Percentiles rank a stretch among this genome's conserved stretches.
Conservation (phyloP, 1,140 invertebrate genomes). For the Paraescarpia echinospica region DNA sequence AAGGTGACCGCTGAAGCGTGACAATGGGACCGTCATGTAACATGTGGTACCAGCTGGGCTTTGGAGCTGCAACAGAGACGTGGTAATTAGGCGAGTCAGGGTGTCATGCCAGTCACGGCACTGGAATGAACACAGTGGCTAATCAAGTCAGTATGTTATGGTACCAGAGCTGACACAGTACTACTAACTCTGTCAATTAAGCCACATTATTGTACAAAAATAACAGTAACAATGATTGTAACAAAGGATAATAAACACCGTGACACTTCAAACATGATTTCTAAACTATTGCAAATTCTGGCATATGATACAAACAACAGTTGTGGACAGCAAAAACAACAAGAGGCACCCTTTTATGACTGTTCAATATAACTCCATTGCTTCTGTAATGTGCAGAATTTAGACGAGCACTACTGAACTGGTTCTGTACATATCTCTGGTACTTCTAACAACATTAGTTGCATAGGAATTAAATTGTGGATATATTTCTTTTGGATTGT, state of each 20-base stretch:
- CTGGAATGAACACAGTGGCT: slow-evolving; percentile 45
- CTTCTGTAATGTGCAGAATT: no score
- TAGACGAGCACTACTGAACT: no score
- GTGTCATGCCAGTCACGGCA: slow-evolving; percentile 35
- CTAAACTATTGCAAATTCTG: not conserved
- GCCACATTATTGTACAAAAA: not conserved
- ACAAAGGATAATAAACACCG: not conserved
- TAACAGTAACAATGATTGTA: not conserved
- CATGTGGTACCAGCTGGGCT: slow-evolving; percentile 53
- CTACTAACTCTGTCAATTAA: no score
- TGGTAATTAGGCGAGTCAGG: not conserved
- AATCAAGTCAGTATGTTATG: not conserved
- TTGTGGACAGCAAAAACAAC: not conserved
- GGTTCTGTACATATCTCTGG: not conserved
- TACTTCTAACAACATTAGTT: not conserved
- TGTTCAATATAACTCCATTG: no score
- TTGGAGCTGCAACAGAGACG: slow-evolving; percentile 48
- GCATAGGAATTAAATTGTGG: no score
- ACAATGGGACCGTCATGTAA: slow-evolving; percentile 58
- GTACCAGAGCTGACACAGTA: not conserved
- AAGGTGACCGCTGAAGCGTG: slow-evolving; percentile 57
- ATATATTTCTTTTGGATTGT: not conserved
- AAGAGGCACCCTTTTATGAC: not conserved
- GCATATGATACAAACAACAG: not conserved
- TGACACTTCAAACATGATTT: no score